These are phyloP conservation scores for Calephelis virginiensis DNA, from an alignment of 1,140 invertebrate genomes.

Conservation along the genomic window DNA sequence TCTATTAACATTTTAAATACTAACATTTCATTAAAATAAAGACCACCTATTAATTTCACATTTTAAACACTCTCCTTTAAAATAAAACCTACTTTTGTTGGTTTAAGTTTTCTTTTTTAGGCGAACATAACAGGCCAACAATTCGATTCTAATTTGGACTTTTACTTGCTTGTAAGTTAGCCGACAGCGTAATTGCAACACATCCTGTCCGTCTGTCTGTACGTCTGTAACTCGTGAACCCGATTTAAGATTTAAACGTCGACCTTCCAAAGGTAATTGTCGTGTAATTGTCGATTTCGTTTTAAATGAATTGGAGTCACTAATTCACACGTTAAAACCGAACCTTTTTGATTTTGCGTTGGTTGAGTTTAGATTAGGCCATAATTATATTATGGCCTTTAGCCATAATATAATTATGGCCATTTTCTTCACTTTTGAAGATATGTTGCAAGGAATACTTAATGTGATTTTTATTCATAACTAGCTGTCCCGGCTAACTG, in stretches of 20 bases:
- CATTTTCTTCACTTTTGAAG: no score
- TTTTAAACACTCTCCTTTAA: no score
- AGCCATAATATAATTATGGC: no score
- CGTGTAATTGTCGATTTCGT: constrained; percentile 29
- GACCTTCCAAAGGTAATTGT: constrained; percentile 53
- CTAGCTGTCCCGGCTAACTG: no score
- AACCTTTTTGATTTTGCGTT: constrained; percentile 2
- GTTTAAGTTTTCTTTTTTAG: neutral
- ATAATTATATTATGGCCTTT: no score
- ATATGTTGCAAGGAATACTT: no score
- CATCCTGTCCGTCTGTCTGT: constrained; percentile 52
- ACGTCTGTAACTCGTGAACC: constrained; percentile 42
- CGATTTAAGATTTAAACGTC: constrained; percentile 48
- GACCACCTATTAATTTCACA: no score
- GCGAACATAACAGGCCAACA: constrained; percentile 34
- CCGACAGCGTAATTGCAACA: constrained; percentile 59
- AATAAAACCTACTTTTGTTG: neutral
- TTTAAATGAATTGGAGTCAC: constrained; percentile 36
- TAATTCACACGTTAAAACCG: constrained; percentile 36
- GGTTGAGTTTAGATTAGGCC: neutral
- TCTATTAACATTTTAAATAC: no score
- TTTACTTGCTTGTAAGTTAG: constrained; percentile 45
- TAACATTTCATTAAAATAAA: no score
- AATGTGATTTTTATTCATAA: no score
- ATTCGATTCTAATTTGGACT: constrained; percentile 51